phyloP scores from a whole-genome alignment of 1,140 invertebrate species.

The Rhopalosiphum maidis region DNA sequence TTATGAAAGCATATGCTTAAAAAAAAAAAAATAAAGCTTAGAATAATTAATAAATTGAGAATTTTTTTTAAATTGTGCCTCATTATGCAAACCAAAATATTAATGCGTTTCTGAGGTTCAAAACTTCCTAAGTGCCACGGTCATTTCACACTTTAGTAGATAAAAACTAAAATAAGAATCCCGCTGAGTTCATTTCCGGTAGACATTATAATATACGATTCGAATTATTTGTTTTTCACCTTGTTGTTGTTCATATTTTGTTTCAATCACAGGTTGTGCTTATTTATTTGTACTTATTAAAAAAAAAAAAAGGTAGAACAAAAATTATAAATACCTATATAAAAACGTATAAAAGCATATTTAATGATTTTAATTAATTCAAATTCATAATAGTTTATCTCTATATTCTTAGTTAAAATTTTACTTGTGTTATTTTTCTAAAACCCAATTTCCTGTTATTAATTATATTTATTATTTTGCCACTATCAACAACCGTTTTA shows the following conservation, averaged over 20 bases:
- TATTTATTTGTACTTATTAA: background rate
- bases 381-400: conserved; percentile 1
- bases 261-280: background rate
- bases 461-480: background rate
- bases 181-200: background rate
- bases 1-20: background rate
- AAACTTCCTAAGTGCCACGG: background rate
- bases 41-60: background rate
- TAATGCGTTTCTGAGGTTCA: background rate
- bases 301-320: background rate
- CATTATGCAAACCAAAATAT: background rate
- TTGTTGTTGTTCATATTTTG: background rate
- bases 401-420: conserved; percentile 1
- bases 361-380: background rate
- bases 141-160: background rate
- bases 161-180: background rate
- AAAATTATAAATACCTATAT: background rate
- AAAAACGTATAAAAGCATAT: background rate
- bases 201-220: background rate
- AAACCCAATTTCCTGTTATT: background rate
- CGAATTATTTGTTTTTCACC: background rate
- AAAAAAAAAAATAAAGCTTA: background rate
- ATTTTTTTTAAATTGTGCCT: background rate
- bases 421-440: background rate
- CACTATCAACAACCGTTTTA: background rate